These are phyloP conservation scores for Tortricodes alternella DNA, from an alignment of 2,888 invertebrate genomes.

Conservation along the genomic window DNA sequence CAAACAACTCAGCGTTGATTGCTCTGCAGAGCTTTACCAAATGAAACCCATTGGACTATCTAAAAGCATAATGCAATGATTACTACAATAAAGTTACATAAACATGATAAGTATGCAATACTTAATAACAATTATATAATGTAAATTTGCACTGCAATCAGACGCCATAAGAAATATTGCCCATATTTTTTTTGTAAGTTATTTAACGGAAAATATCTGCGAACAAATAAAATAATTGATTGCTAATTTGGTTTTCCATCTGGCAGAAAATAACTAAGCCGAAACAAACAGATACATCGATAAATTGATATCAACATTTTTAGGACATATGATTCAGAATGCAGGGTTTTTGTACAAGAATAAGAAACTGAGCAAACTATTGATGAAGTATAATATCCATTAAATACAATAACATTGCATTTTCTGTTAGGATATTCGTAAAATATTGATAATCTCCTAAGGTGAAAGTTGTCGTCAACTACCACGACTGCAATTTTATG, in stretches of 20 bases:
- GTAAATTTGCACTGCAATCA: background rate
- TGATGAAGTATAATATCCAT: background rate
- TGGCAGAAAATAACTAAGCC: background rate
- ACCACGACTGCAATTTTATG: slow-evolving; percentile 14
- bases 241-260: slow-evolving; percentile 15
- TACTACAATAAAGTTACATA: slow-evolving; percentile 17
- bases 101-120: slow-evolving; percentile 11
- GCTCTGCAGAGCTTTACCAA: slow-evolving; percentile 44
- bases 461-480: slow-evolving; percentile 28
- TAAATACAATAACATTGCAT: background rate
- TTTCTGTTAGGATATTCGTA: slow-evolving; percentile 9
- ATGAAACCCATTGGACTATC: slow-evolving; percentile 55
- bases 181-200: too few species aligned
- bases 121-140: slow-evolving; percentile 22
- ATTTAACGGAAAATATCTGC: too few species aligned
- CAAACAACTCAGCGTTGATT: slow-evolving; percentile 49
- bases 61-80: slow-evolving; percentile 36
- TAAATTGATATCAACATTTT: background rate
- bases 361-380: too few species aligned
- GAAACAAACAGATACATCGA: slow-evolving; percentile 13
- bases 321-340: background rate
- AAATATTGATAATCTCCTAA: slow-evolving; percentile 26
- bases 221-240: too few species aligned
- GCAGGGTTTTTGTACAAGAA: too few species aligned
- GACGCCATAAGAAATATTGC: too few species aligned